Conservation (phyloP, 2,888 invertebrate genomes). For the Crossocerus cetratus region DNA sequence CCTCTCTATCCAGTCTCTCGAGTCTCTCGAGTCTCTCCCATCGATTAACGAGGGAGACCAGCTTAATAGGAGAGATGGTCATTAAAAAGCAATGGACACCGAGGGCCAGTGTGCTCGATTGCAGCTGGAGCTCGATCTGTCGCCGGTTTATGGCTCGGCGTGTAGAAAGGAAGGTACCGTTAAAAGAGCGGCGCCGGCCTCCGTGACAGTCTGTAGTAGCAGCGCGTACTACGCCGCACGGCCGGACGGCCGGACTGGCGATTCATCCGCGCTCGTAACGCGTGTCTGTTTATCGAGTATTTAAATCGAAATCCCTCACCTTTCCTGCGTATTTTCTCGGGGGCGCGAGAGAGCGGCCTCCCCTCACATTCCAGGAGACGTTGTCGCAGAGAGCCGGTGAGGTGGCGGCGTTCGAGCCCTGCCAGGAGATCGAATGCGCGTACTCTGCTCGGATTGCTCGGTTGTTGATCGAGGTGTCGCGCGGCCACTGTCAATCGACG, state of each 20-base stretch:
- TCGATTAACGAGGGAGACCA: too few relatives aligned
- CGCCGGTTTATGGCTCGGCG: background rate
- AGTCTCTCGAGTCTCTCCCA: too few relatives aligned
- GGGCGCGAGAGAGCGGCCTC: slow-evolving; percentile 39
- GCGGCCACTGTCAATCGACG: background rate
- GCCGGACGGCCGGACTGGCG: background rate
- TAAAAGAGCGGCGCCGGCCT: background rate
- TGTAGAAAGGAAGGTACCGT: background rate
- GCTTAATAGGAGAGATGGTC: too few relatives aligned
- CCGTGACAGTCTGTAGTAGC: too few relatives aligned
- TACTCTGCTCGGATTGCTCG: background rate
- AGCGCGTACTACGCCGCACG: too few relatives aligned
- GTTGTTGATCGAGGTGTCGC: background rate
- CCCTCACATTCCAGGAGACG: slow-evolving; percentile 58
- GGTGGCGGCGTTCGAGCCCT: background rate
- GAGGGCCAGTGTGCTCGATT: too few relatives aligned
- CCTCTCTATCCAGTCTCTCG: too few relatives aligned
- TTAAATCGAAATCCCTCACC: slow-evolving; percentile 33
- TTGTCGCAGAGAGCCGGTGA: slow-evolving; percentile 34
- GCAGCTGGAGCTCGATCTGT: too few relatives aligned
- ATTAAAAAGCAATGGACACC: too few relatives aligned
- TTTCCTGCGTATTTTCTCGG: slow-evolving; percentile 50
- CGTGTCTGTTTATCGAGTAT: background rate
- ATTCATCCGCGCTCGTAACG: slow-evolving; percentile 4
- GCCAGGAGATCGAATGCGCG: too few relatives aligned